Percentiles rank a stretch among this genome's conserved stretches.
Evolutionary conservation across 2,888 invertebrate species (phyloP).

Genomic region (Dynastes grantii): DNA sequence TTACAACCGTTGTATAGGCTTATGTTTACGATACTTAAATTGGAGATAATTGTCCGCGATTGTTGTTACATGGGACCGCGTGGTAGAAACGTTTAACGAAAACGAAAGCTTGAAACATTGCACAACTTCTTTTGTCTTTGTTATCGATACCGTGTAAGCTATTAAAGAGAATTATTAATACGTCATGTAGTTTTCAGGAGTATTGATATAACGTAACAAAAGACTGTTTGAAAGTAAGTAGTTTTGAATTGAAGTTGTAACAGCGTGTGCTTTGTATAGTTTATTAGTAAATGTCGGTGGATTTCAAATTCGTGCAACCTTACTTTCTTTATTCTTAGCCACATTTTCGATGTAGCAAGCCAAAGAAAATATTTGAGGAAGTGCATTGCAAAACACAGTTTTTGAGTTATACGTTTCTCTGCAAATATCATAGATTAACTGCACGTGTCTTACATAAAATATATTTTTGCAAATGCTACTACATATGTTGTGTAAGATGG

Average conservation of each 20-base stretch:
- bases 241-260: background rate
- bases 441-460: no score
- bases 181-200: conserved; percentile 15
- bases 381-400: no score
- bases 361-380: no score
- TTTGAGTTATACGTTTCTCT: no score
- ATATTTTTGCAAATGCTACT: no score
- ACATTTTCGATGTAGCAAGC: background rate
- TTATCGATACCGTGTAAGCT: conserved; percentile 20
- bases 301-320: no score
- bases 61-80: background rate
- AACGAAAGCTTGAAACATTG: conserved; percentile 9
- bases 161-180: conserved; percentile 20
- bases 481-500: no score
- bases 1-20: background rate
- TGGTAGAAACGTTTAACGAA: conserved; percentile 7
- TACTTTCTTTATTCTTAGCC: background rate
- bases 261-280: background rate
- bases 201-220: background rate
- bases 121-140: conserved; percentile 26
- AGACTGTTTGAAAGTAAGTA: background rate
- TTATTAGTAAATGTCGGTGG: background rate
- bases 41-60: conserved; percentile 8
- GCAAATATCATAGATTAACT: no score
- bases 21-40: conserved; percentile 10